A percentile compares a stretch with the other conserved stretches of the same genome.
Conservation (phyloP, 2,797 vertebrate species). For the Spizella passerina region DNA sequence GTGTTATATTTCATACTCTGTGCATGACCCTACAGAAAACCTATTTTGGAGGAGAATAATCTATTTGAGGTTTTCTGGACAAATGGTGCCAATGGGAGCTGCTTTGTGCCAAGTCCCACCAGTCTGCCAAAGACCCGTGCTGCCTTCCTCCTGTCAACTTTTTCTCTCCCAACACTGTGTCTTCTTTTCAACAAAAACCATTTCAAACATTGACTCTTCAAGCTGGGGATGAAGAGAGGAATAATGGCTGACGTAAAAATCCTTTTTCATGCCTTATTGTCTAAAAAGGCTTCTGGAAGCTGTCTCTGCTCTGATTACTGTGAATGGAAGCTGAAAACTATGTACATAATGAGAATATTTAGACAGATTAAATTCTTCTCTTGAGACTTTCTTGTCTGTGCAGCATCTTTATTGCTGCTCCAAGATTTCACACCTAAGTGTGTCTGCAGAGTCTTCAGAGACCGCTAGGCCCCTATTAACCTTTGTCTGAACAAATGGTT, state of each 20-base stretch:
- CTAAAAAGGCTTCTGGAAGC: conserved; percentile 48
- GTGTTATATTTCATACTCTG: not conserved
- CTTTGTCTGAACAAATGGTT: conserved; percentile 46
- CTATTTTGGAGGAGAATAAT: conserved; percentile 32
- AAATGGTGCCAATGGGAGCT: conserved; percentile 16
- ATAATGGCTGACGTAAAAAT: conserved; percentile 50
- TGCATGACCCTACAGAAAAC: not conserved
- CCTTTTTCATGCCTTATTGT: conserved; percentile 46
- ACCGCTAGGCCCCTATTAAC: conserved; percentile 37
- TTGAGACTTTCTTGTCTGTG: conserved; percentile 21
- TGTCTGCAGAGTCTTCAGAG: conserved; percentile 24
- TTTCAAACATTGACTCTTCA: conserved; percentile 19
- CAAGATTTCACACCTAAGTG: conserved; percentile 23
- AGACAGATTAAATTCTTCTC: conserved; percentile 50
- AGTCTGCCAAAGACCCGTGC: conserved; percentile 30
- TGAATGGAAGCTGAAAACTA: conserved; percentile 38
- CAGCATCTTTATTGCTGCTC: conserved; percentile 12
- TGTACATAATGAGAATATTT: conserved; percentile 47
- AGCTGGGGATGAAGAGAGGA: not conserved
- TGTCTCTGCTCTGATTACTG: not conserved
- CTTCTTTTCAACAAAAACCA: not conserved
- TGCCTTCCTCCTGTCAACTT: conserved; percentile 28
- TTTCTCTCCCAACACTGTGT: not conserved
- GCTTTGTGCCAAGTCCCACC: conserved; percentile 36
- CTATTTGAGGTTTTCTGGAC: conserved; percentile 46